Evolutionary conservation across 2,113 vertebrate species (phyloP).

Genomic region (Fukomys damarensis): DNA sequence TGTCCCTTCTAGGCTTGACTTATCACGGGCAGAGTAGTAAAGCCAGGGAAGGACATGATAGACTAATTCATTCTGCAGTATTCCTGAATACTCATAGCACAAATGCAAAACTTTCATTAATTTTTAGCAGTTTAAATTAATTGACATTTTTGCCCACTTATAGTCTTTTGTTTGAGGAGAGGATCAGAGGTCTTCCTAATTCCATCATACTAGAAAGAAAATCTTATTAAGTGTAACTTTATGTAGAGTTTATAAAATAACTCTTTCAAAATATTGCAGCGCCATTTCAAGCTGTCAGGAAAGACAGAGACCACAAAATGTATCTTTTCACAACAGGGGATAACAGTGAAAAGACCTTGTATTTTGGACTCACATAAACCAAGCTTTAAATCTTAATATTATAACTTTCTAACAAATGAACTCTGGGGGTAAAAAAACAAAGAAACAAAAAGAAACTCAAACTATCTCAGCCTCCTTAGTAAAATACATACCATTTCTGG

Average conservation of each 20-base stretch:
- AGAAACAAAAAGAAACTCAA: background rate
- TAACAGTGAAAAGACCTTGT: background rate
- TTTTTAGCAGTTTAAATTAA: background rate
- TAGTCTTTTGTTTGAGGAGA: background rate
- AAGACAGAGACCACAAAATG: background rate
- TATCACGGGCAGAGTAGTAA: background rate
- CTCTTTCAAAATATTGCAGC: background rate
- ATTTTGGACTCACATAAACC: background rate
- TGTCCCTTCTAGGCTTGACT: background rate
- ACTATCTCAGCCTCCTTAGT: background rate
- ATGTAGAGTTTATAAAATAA: background rate
- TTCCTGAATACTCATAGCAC: background rate
- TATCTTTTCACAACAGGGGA: background rate
- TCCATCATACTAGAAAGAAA: background rate
- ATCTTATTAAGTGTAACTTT: background rate
- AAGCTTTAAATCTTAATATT: background rate
- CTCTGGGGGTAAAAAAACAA: background rate
- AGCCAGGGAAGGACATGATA: no score
- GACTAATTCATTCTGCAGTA: background rate
- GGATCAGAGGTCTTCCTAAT: background rate
- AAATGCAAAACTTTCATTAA: background rate
- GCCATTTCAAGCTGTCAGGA: background rate
- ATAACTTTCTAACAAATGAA: background rate
- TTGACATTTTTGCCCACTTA: background rate
- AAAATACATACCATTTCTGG: background rate